A percentile compares a stretch with the other conserved stretches of the same genome.
phyloP scores from a whole-genome alignment of 2,797 vertebrate genomes.

The Prionace glauca region DNA sequence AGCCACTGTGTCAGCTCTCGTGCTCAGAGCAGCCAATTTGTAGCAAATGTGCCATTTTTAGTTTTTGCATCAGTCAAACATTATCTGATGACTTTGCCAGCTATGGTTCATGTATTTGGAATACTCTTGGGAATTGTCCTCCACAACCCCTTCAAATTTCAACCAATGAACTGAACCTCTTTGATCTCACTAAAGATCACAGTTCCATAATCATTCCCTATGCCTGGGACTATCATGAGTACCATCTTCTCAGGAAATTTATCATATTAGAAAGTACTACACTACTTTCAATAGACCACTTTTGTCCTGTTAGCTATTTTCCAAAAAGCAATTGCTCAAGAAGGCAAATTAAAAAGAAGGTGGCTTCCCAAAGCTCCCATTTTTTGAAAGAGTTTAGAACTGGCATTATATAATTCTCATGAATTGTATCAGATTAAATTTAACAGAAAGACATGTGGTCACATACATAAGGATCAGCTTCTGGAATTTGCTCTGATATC shows the following conservation, averaged over 20 bases:
- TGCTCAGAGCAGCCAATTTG: not conserved
- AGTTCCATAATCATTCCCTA: not conserved
- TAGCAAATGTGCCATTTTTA: not conserved
- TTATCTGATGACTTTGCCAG: not conserved
- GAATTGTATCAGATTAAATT: not conserved
- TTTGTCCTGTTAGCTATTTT: not conserved
- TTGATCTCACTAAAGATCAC: not conserved
- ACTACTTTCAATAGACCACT: not conserved
- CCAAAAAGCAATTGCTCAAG: not conserved
- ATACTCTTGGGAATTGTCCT: not conserved
- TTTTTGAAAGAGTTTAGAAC: not conserved
- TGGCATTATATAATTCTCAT: not conserved
- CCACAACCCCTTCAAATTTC: not conserved
- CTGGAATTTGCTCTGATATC: not conserved
- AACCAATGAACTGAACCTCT: not conserved
- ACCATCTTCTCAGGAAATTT: not conserved
- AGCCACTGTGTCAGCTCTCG: not conserved
- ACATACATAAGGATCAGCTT: not conserved
- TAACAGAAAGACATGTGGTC: not conserved
- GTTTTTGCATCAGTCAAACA: not conserved
- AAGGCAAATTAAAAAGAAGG: conserved; percentile 3
- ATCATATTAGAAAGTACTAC: not conserved
- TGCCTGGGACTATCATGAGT: not conserved
- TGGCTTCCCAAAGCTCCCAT: not conserved
- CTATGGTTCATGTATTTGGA: not conserved